Percentiles rank a stretch among this genome's conserved stretches.
Conservation (phyloP, 2,888 invertebrate genomes). For the Endotricha flammealis region DNA sequence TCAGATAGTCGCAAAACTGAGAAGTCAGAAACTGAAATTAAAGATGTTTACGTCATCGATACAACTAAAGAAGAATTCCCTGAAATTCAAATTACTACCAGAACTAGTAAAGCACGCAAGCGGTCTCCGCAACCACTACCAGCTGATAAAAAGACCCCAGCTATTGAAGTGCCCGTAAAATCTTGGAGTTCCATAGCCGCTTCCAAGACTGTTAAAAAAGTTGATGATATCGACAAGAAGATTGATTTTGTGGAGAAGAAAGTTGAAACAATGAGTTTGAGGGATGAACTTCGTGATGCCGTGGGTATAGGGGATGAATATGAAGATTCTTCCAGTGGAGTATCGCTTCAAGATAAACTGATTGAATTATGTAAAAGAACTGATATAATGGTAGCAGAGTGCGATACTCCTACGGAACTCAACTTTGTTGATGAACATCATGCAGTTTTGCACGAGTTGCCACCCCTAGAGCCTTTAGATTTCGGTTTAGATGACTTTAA, state of each 20-base stretch:
- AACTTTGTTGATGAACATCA: slow-evolving; percentile 71
- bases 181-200: slow-evolving; percentile 78
- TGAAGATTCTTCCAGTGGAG: slow-evolving; percentile 32
- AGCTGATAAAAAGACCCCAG: slow-evolving; percentile 27
- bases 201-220: slow-evolving; percentile 41
- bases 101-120: slow-evolving; percentile 50
- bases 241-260: slow-evolving; percentile 18
- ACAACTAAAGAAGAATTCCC: slow-evolving; percentile 66
- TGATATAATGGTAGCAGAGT: slow-evolving; percentile 70
- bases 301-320: slow-evolving; percentile 24
- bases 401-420: slow-evolving; percentile 62
- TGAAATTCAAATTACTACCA: slow-evolving; percentile 66
- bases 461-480: slow-evolving; percentile 58
- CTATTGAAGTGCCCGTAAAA: slow-evolving; percentile 39
- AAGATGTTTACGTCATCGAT: slow-evolving; percentile 67
- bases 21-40: slow-evolving; percentile 44
- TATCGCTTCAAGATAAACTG: slow-evolving; percentile 62
- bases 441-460: slow-evolving; percentile 50
- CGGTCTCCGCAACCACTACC: slow-evolving; percentile 46
- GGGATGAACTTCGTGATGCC: slow-evolving; percentile 18
- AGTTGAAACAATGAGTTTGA: slow-evolving; percentile 17
- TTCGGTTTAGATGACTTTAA: slow-evolving; percentile 67
- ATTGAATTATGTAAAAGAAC: slow-evolving; percentile 64
- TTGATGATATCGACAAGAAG: slow-evolving; percentile 24
- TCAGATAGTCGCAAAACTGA: slow-evolving; percentile 44